Percentiles rank a stretch among this genome's conserved stretches.
Evolutionary conservation across 2,113 vertebrate species (phyloP).

Genomic region (Rhabdornis inornatus): DNA sequence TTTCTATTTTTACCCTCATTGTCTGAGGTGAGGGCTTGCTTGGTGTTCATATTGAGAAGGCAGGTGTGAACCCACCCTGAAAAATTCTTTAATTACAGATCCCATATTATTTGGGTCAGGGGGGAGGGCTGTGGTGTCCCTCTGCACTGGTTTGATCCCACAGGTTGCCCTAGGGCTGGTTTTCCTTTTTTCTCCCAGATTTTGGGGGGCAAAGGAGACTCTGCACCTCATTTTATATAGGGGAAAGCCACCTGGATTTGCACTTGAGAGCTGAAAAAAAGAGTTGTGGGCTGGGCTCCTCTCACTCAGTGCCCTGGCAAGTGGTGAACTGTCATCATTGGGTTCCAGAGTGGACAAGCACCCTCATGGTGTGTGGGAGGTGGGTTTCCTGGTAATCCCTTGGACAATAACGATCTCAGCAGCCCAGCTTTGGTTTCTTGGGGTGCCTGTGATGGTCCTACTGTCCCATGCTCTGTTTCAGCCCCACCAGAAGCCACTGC

Average conservation of each 20-base stretch:
- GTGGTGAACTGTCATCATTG: background rate
- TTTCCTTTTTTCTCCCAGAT: background rate
- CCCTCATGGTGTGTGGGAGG: accelerated
- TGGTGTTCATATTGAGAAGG: accelerated
- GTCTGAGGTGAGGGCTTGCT: background rate
- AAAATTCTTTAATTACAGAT: background rate
- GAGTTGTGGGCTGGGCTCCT: background rate
- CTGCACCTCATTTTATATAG: background rate
- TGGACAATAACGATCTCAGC: background rate
- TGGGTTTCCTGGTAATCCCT: accelerated
- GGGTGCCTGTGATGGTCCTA: background rate
- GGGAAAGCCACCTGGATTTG: background rate
- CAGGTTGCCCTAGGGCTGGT: background rate
- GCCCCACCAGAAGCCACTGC: background rate
- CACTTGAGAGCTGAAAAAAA: background rate
- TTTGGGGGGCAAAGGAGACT: background rate
- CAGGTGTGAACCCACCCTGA: background rate
- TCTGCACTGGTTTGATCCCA: background rate
- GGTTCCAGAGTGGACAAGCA: background rate
- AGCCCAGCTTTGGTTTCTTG: background rate
- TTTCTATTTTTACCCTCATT: background rate
- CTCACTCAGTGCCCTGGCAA: background rate
- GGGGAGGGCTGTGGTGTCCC: background rate
- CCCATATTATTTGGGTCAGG: background rate
- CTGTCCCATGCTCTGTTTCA: accelerated